phyloP scores from a whole-genome alignment of 2,797 vertebrate genomes.

The Pangasius mekongensis region DNA sequence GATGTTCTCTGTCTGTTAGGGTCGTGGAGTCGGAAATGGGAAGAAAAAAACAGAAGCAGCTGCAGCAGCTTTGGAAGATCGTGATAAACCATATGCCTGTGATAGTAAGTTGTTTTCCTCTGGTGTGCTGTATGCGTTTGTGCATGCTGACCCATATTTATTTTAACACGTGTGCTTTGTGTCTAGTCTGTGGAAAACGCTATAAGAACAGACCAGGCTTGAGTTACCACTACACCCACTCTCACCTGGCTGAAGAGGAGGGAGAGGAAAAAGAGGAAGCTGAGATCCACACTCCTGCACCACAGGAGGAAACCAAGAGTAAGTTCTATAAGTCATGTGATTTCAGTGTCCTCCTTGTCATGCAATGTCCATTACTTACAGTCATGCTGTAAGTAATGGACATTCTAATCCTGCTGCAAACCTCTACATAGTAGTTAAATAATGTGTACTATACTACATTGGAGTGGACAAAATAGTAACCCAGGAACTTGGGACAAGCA shows the following conservation, averaged over 20 bases:
- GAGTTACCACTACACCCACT: slow-evolving; percentile 96
- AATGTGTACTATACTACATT: neutral
- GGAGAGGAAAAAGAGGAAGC: slow-evolving; percentile 94
- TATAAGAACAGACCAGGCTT: slow-evolving; percentile 96
- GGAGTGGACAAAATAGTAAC: neutral
- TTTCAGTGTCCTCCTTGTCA: neutral
- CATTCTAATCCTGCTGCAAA: too few species aligned
- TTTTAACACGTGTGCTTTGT: slow-evolving; percentile 8
- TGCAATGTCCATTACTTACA: neutral
- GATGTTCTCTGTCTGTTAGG: slow-evolving; percentile 66
- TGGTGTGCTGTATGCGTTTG: neutral
- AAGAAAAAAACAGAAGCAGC: slow-evolving; percentile 92
- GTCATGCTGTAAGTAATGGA: too few species aligned
- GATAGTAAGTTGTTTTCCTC: slow-evolving; percentile 86
- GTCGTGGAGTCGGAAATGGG: slow-evolving; percentile 89
- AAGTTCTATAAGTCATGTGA: slow-evolving; percentile 59
- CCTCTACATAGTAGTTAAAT: neutral
- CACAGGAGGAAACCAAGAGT: slow-evolving; percentile 94
- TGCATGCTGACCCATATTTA: slow-evolving; percentile 24
- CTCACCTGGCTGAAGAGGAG: slow-evolving; percentile 95
- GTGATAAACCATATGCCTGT: slow-evolving; percentile 96
- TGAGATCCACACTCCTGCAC: slow-evolving; percentile 87
- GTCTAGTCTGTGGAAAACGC: slow-evolving; percentile 91
- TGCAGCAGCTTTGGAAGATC: slow-evolving; percentile 87
- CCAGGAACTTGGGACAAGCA: neutral